These are phyloP conservation scores for Caerostris darwini DNA, from an alignment of 1,140 invertebrate species.

Conservation along the genomic window DNA sequence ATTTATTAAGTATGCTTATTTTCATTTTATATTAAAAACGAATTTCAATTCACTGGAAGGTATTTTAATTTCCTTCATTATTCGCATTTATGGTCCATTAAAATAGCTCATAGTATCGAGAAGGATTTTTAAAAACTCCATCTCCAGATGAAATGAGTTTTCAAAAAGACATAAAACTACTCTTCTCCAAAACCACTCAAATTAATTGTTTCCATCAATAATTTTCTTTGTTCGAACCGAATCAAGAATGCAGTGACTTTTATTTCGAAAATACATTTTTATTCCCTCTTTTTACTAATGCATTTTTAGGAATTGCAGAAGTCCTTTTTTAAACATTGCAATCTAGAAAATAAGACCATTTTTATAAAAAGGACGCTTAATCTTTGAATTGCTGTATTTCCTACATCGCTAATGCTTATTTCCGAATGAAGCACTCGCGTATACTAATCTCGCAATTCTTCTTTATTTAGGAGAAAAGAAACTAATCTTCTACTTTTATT, in stretches of 20 bases:
- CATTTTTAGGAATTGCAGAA: not conserved
- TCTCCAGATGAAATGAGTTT: not conserved
- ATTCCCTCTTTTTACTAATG: not conserved
- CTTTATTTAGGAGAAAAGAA: no score
- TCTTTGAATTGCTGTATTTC: not conserved
- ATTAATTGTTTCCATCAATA: conserved; percentile 11
- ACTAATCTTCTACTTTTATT: no score
- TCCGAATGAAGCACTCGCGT: not conserved
- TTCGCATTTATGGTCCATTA: not conserved
- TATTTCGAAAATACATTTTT: not conserved
- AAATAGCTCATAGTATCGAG: not conserved
- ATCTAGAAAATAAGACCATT: not conserved
- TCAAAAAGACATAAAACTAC: not conserved
- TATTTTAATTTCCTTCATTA: not conserved
- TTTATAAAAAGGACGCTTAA: not conserved
- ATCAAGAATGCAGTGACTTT: not conserved
- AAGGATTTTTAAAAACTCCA: not conserved
- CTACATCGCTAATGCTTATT: not conserved
- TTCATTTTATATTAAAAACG: not conserved
- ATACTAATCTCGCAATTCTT: not conserved
- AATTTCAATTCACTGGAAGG: not conserved
- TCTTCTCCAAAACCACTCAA: not conserved
- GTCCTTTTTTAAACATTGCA: not conserved
- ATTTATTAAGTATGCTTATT: no score
- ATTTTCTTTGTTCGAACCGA: not conserved